phyloP scores from a whole-genome alignment of 2,113 vertebrate genomes.

The Panthera uncia region DNA sequence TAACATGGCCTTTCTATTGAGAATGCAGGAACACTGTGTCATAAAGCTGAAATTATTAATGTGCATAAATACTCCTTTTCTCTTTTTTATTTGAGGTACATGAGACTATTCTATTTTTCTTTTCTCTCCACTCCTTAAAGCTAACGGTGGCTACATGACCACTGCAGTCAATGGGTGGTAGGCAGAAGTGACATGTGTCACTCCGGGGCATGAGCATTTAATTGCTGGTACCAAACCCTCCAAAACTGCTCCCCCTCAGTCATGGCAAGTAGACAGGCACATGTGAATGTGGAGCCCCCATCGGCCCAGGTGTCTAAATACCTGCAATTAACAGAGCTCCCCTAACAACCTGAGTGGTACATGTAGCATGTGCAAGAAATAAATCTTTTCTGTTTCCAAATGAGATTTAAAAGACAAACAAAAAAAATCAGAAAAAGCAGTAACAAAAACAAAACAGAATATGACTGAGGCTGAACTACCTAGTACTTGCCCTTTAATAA shows the following conservation, averaged over 20 bases:
- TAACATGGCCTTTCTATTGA: not conserved
- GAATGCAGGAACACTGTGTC: not conserved
- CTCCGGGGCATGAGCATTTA: not conserved
- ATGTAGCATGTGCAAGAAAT: not conserved
- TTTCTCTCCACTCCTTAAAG: not conserved
- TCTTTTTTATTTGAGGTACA: not conserved
- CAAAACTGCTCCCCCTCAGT: not conserved
- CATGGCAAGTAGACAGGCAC: not conserved
- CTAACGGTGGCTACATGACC: not conserved
- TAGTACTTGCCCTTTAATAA: not conserved
- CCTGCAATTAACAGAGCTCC: not conserved
- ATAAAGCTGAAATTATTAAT: conserved; percentile 3
- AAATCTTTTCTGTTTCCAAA: not conserved
- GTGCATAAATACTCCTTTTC: not conserved
- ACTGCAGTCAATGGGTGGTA: not conserved
- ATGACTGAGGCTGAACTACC: not conserved
- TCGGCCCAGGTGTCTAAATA: not conserved
- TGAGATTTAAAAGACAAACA: not conserved
- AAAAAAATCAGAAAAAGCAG: not conserved
- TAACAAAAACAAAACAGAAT: not conserved
- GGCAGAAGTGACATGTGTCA: not conserved
- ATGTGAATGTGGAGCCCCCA: not conserved
- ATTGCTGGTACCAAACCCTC: not conserved
- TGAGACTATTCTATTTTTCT: not conserved
- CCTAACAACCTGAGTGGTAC: not conserved